Base-by-base conservation (phyloP, 2,888 invertebrate genomes). In the Drosophila paramelanica region DNA sequence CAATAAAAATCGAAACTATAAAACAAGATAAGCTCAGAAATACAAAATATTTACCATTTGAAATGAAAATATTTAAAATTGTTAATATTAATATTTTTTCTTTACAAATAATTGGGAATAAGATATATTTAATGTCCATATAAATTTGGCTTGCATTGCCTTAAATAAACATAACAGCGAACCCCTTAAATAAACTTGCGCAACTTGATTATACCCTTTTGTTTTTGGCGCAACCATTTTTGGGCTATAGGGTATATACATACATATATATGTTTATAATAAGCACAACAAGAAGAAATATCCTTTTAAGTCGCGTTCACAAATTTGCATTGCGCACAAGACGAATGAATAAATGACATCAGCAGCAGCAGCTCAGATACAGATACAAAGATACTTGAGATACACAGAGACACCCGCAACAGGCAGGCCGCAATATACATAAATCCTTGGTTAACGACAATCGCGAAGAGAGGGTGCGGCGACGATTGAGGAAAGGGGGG, bases 391-490 rank as follows among this genome's bases (percentile, higher is more conserved):
- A 58, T 38, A 46, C 31, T 33, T 27, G 38, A 27, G 27, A 64
- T 50, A 49, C 0, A 20, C 11, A 52, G 43, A 71, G 64, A 77
- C 79, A 77, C 79, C 79, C 79, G 76, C 76, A 67, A 79, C 67
- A 60, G 51, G 53, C 62, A 60, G 60, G 55, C 51, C 33, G 55
- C 76, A 75, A 87, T 71, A 85, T 81, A 81, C 85, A 87, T 84
- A 89, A 87, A 81, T 85, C 85, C 85, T 87, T 85, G 89, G 86
- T 41, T 53, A 36, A 56, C 66, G 73, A 71, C 80, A 79, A 71
- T 69, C 67, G 71, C 27, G 36, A 45, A 56, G 39, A 39, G 8
- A 39, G 8, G 13, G 25, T n/a, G 25, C 17, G 8, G 7, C 36
- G 50, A 50, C 27, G 20, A 10, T 33, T 4, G 8, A 11, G 14